Evolutionary conservation across 2,113 vertebrate species (phyloP).

Genomic region (Eleginops maclovinus): DNA sequence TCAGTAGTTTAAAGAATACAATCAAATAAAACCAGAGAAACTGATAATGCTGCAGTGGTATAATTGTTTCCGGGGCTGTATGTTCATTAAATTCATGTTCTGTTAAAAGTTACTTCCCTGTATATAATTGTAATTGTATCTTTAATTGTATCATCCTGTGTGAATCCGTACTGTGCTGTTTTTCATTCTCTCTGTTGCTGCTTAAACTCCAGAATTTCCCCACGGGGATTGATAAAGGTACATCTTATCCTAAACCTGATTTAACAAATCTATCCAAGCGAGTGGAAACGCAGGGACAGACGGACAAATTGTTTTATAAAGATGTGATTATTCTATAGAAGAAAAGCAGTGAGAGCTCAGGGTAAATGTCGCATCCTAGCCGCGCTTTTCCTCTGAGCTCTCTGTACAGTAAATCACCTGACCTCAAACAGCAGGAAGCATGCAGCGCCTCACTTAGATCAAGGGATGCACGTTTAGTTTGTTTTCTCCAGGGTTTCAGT

Average conservation of each 20-base stretch:
- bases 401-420: conserved; percentile 51
- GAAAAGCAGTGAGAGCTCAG: conserved; percentile 10
- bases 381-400: conserved; percentile 7
- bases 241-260: neutral
- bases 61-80: too few relatives aligned
- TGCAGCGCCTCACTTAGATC: conserved; percentile 23
- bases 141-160: too few relatives aligned
- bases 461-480: conserved; percentile 38
- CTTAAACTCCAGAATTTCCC: too few relatives aligned
- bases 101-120: too few relatives aligned
- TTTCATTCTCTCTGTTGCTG: too few relatives aligned
- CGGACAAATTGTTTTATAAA: neutral
- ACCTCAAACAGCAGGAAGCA: conserved; percentile 36
- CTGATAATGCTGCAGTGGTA: too few relatives aligned
- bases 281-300: neutral
- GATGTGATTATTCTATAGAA: neutral
- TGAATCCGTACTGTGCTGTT: too few relatives aligned
- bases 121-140: too few relatives aligned
- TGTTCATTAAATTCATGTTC: too few relatives aligned
- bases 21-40: too few relatives aligned
- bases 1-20: too few relatives aligned
- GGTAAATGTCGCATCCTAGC: neutral
- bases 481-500: conserved; percentile 37
- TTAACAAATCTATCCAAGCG: neutral
- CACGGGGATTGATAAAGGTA: too few relatives aligned